Conservation (phyloP, 2,797 vertebrate genomes). For the Gadopsis marmoratus region DNA sequence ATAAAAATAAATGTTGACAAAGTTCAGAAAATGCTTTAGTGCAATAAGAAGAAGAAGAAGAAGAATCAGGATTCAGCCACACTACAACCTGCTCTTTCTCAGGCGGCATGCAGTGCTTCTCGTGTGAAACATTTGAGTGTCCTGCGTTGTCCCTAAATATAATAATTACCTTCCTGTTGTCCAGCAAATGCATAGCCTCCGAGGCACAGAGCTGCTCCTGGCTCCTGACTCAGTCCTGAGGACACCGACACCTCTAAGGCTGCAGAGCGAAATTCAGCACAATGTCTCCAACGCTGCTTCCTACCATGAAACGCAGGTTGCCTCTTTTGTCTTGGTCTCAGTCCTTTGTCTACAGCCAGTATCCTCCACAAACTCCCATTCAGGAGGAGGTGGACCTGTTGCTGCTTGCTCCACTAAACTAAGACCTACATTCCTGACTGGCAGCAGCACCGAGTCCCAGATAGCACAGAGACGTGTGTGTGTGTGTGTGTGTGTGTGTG, state of each 20-base stretch:
- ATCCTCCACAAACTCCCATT: slow-evolving; percentile 49
- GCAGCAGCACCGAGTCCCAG: slow-evolving; percentile 67
- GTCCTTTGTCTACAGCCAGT: slow-evolving; percentile 52
- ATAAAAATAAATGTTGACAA: slow-evolving; percentile 42
- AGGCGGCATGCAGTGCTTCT: neutral
- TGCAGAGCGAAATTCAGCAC: neutral
- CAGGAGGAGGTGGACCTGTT: slow-evolving; percentile 79
- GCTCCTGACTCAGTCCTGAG: slow-evolving; percentile 33
- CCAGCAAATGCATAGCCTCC: slow-evolving; percentile 69
- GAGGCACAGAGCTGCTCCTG: slow-evolving; percentile 51
- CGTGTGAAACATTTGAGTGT: neutral
- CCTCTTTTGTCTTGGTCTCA: slow-evolving; percentile 50
- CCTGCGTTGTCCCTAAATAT: neutral
- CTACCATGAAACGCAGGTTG: slow-evolving; percentile 17
- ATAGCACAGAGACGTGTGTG: slow-evolving; percentile 59
- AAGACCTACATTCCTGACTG: slow-evolving; percentile 82
- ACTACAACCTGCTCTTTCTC: too few species aligned
- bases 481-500: slow-evolving; percentile 30
- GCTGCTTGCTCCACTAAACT: slow-evolving; percentile 79
- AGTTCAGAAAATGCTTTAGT: slow-evolving; percentile 24
- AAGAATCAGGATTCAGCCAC: neutral
- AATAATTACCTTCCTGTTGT: slow-evolving; percentile 76
- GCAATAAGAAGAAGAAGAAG: too few species aligned
- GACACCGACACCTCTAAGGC: slow-evolving; percentile 26
- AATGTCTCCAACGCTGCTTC: neutral